These are phyloP conservation scores for Drosophila lacteicornis DNA, from an alignment of 1,140 invertebrate genomes.

Conservation along the genomic window DNA sequence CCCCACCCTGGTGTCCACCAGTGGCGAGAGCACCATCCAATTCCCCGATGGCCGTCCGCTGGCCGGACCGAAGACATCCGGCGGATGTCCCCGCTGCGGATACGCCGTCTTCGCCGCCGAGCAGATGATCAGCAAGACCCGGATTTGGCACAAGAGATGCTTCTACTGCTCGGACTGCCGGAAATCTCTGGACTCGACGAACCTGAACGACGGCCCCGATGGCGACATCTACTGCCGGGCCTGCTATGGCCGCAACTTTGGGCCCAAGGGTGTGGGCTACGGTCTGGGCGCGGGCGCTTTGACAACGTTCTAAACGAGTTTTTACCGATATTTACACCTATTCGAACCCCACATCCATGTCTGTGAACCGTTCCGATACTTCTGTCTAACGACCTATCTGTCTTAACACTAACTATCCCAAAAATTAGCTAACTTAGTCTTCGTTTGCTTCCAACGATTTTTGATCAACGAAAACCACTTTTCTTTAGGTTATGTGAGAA, in stretches of 20 bases:
- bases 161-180: conserved; percentile 97
- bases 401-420: conserved; percentile 55
- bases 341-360: conserved; percentile 38
- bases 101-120: conserved; percentile 96
- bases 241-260: conserved; percentile 96
- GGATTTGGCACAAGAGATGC: conserved; percentile 97
- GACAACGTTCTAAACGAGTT: conserved; percentile 90
- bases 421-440: conserved; percentile 74
- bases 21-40: conserved; percentile 89
- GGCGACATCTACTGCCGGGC: conserved; percentile 97
- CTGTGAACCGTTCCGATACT: conserved; percentile 59
- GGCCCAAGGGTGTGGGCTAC: conserved; percentile 97
- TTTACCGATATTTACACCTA: conserved; percentile 15
- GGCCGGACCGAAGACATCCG: conserved; percentile 85
- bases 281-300: conserved; percentile 94
- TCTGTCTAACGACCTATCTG: conserved; percentile 48
- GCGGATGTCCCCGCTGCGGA: conserved; percentile 93
- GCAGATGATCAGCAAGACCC: conserved; percentile 96
- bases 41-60: conserved; percentile 87
- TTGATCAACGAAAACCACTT: conserved; percentile 74
- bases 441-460: conserved; percentile 80
- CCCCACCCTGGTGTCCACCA: conserved; percentile 92
- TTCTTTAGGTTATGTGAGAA: conserved; percentile 81
- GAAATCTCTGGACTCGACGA: conserved; percentile 96
- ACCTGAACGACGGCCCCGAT: conserved; percentile 95